Conservation (phyloP, 2,888 invertebrate species). For the Eurytoma californica region DNA sequence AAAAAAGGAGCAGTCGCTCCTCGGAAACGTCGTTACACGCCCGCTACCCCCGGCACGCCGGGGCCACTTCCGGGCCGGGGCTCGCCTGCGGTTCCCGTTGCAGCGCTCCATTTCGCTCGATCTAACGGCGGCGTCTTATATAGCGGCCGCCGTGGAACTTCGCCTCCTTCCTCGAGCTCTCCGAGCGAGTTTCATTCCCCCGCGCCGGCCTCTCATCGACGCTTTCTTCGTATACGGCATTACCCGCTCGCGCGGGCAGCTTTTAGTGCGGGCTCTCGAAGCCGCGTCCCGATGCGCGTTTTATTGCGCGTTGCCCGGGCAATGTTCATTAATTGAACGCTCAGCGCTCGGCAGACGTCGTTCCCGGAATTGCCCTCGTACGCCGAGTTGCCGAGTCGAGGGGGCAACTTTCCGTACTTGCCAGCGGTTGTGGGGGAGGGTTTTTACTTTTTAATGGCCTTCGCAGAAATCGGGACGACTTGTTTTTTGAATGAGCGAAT, state of each 20-base stretch:
- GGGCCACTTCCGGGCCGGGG: background rate
- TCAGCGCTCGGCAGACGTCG: background rate
- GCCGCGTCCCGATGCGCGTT: conserved; percentile 18
- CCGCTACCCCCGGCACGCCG: conserved; percentile 14
- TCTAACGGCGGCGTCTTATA: conserved; percentile 49
- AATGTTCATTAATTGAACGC: conserved; percentile 34
- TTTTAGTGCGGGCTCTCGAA: conserved; percentile 31
- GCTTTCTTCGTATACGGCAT: conserved; percentile 41
- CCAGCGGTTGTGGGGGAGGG: background rate
- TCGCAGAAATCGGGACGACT: background rate
- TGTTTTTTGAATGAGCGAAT: background rate
- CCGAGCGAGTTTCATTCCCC: background rate
- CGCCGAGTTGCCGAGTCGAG: background rate
- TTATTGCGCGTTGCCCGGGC: conserved; percentile 14
- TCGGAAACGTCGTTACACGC: conserved; percentile 26
- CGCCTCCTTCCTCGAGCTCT: background rate
- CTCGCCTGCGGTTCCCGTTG: conserved; percentile 32
- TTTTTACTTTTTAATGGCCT: background rate
- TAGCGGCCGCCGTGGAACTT: conserved; percentile 8
- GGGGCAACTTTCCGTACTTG: background rate
- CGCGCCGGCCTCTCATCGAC: conserved; percentile 12
- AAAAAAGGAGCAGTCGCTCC: background rate
- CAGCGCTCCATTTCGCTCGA: conserved; percentile 54
- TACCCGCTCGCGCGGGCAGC: conserved; percentile 4
- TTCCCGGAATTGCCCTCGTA: background rate